A percentile compares a stretch with the other conserved stretches of the same genome.
These are phyloP conservation scores for Aphelenchoides fujianensis DNA, from an alignment of 1,140 invertebrate species.

Conservation along the genomic window DNA sequence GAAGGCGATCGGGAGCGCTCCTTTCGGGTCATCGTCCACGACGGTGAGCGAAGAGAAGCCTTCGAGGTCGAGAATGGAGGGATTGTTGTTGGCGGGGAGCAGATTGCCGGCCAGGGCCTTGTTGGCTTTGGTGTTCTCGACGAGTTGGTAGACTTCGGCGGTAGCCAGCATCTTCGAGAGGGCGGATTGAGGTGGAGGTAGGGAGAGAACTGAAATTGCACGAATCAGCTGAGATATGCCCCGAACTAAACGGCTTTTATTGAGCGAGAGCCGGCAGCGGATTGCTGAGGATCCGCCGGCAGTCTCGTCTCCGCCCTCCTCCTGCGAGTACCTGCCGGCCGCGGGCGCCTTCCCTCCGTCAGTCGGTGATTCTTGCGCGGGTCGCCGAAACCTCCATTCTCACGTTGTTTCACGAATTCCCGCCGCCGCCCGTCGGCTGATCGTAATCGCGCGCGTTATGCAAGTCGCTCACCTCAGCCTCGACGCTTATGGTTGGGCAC, in stretches of 20 bases:
- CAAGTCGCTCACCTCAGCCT: not conserved
- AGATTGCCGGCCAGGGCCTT: constrained; percentile 30
- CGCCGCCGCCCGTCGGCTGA: not conserved
- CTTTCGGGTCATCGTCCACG: constrained; percentile 28
- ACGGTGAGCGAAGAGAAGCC: constrained; percentile 35
- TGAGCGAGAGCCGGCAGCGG: too few relatives aligned
- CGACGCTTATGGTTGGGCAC: not conserved
- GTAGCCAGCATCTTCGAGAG: constrained; percentile 34
- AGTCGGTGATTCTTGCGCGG: not conserved
- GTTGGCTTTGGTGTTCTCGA: constrained; percentile 25
- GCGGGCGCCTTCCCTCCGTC: too few relatives aligned
- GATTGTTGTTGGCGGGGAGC: constrained; percentile 38
- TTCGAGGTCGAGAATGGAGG: constrained; percentile 40
- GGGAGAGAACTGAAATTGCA: not conserved
- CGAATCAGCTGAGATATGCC: not conserved
- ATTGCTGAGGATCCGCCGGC: not conserved
- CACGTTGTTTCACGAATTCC: not conserved
- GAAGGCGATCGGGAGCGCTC: constrained; percentile 31
- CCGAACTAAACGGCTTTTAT: not conserved
- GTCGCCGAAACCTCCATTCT: not conserved
- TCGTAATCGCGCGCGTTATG: not conserved
- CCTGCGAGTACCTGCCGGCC: too few relatives aligned
- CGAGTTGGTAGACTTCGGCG: constrained; percentile 21
- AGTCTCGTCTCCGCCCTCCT: too few relatives aligned
- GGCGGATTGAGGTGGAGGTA: not conserved